phyloP scores from a whole-genome alignment of 2,888 invertebrate species.

The Caenorhabditis auriculariae region DNA sequence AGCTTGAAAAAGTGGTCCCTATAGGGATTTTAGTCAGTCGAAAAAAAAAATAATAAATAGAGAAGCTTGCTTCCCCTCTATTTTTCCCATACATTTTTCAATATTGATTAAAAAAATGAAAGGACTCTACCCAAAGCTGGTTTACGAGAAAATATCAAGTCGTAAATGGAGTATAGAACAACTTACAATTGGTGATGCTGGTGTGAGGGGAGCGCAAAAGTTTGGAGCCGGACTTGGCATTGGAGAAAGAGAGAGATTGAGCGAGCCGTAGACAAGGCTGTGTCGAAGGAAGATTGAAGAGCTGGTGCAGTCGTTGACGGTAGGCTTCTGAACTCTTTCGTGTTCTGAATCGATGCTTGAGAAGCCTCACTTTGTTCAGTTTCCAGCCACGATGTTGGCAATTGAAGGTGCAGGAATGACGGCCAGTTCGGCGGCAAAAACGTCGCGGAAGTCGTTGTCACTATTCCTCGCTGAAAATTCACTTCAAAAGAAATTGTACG shows the following conservation, averaged over 20 bases:
- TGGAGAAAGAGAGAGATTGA: conserved; percentile 24
- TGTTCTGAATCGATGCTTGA: too few relatives aligned
- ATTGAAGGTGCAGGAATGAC: conserved; percentile 38
- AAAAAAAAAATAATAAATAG: too few relatives aligned
- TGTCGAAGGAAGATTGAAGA: conserved; percentile 36
- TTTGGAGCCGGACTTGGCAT: conserved; percentile 15
- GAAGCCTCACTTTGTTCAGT: conserved; percentile 39
- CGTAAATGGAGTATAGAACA: too few relatives aligned
- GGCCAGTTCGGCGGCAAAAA: conserved; percentile 47
- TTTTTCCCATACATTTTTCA: too few relatives aligned
- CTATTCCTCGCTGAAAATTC: conserved; percentile 23
- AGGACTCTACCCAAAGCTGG: too few relatives aligned
- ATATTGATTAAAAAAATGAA: too few relatives aligned
- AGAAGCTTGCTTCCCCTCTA: too few relatives aligned
- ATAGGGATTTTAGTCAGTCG: too few relatives aligned
- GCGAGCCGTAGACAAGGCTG: conserved; percentile 37
- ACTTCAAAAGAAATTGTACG: too few relatives aligned
- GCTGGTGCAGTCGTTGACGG: conserved; percentile 40
- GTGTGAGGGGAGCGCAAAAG: conserved; percentile 34
- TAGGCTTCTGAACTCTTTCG: conserved; percentile 34
- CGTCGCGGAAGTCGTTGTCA: conserved; percentile 28
- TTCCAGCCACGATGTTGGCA: conserved; percentile 35
- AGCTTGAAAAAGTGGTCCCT: too few relatives aligned
- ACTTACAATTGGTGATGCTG: conserved; percentile 33
- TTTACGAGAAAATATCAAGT: too few relatives aligned